Evolutionary conservation across 2,113 vertebrate genomes (phyloP), one percentile per base, ranked within the genome.

Genomic region (Lepidothrix coronata): DNA sequence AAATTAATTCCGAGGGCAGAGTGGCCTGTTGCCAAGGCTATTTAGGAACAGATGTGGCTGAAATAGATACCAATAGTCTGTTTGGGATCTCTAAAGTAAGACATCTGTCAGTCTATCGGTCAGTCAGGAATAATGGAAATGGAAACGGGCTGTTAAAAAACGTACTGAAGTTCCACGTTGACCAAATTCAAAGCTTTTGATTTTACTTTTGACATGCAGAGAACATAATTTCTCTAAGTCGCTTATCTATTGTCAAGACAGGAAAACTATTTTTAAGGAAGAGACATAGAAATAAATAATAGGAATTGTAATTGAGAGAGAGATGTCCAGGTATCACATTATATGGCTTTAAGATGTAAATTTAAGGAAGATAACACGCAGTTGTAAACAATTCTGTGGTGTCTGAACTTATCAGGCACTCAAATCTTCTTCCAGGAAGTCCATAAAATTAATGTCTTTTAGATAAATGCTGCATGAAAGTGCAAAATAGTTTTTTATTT

Each of bases 41-140:
- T 98, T 98, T 97, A 98, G 97, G 98, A 98, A 97, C 98, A 99
- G 98, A 98, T 99, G 98, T 98, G 98, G 68, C 93, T 98, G 98
- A 98, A 99, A 99, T 98, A 97, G 98, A 99, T 98, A 98, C 98
- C 97, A 97, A 95, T 95, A 96, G 97, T 98, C 98, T 98, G 98
- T 98, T 98, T 97, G 98, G 97, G 97, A 97, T 97, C 98, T 97
- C 98, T 98, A 97, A 97, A 98, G 98, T 97, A 98, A 98, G 98
- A 98, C 98, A 99, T 99, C 98, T 99, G 98, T 98, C 95, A 91
- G 97, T 97, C 95, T 97, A 90, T 97, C 65, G 71, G 97, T 98
- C 98, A 97, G 97, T 98, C 96, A 98, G 97, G 93, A 98, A 98
- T 98, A 98, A 98, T 97, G 97, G 96, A 96, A 96, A 96, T 82